Conservation (phyloP, 2,797 vertebrate genomes). For the Chiroxiphia lanceolata region DNA sequence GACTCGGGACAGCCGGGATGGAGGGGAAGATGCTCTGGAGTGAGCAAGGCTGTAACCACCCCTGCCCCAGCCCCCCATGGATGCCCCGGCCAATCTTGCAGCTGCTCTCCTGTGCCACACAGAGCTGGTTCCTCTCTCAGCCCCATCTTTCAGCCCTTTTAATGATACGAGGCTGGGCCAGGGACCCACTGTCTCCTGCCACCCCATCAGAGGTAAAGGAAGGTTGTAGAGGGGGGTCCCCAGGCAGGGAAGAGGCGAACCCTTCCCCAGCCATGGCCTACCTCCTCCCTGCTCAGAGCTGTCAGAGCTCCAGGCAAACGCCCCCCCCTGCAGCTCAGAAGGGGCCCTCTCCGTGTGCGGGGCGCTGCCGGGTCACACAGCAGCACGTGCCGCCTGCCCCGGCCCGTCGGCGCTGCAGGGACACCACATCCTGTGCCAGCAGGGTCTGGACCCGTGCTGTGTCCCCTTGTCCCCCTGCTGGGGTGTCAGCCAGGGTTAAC, state of each 20-base stretch:
- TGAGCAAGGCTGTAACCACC: not conserved
- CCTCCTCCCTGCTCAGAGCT: not conserved
- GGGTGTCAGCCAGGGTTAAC: not conserved
- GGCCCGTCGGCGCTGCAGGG: not conserved
- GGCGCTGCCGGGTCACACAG: not conserved
- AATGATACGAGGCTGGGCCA: not conserved
- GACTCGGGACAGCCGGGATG: not conserved
- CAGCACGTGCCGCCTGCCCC: not conserved
- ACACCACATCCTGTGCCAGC: not conserved
- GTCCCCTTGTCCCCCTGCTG: not conserved
- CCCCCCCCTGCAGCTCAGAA: accelerated
- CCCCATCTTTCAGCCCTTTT: not conserved
- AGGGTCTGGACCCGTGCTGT: not conserved
- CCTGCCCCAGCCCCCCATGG: not conserved
- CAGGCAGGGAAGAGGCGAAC: not conserved
- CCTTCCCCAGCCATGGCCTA: not conserved
- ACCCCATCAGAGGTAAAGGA: not conserved
- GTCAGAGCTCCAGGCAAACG: not conserved
- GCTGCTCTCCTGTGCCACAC: not conserved
- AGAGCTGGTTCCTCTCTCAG: not conserved
- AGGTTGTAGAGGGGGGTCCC: not conserved
- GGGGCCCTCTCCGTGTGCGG: not conserved
- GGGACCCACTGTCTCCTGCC: not conserved
- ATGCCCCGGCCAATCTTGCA: accelerated
- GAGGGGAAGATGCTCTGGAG: not conserved